Evolutionary conservation across 2,888 invertebrate species (phyloP), one percentile per base, ranked within the genome.

Genomic region (Pedicia rivosa): DNA sequence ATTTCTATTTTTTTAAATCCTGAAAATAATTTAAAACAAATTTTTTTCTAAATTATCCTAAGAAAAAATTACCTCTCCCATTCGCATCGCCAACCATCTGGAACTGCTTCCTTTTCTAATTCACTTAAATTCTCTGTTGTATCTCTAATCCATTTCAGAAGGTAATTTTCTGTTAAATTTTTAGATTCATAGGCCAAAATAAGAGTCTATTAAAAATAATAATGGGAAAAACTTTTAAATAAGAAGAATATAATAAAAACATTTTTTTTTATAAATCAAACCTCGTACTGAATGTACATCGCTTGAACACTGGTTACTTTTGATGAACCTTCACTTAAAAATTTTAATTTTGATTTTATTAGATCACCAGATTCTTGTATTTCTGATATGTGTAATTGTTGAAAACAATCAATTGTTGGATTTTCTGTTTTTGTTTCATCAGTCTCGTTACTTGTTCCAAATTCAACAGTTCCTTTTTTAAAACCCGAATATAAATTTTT

Each of bases 1-100:
- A n/a, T n/a, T n/a, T n/a, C n/a, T n/a, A 8, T 14, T 10, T 20
- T 35, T 33, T 28, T 8, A 29, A 13, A 37, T 39, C 19, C 7
- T 37, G 44, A 43, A 56, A 55, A 55, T 10, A 19, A 32, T 27
- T 27, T 27, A 5, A 27, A n/a, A 13, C 5, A 27, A 27, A n/a
- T n/a, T n/a, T n/a, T n/a, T n/a, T n/a, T n/a, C n/a, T n/a, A n/a
- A n/a, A n/a, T n/a, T n/a, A n/a, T n/a, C n/a, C 32, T 32, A 32
- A 32, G 20, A 20, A 32, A 20, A 20, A 32, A 32, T 32, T 77
- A 78, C 78, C 76, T 78, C 70, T 77, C 74, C 78, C 78, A 78
- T 52, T 72, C 68, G 55, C 76, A 72, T 48, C 66, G 65, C 77
- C 77, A 78, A 49, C 75, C 75, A 28, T 64, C 59, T 19, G 78